Conservation (phyloP, 2,113 vertebrate genomes). For the Gavialis gangeticus region DNA sequence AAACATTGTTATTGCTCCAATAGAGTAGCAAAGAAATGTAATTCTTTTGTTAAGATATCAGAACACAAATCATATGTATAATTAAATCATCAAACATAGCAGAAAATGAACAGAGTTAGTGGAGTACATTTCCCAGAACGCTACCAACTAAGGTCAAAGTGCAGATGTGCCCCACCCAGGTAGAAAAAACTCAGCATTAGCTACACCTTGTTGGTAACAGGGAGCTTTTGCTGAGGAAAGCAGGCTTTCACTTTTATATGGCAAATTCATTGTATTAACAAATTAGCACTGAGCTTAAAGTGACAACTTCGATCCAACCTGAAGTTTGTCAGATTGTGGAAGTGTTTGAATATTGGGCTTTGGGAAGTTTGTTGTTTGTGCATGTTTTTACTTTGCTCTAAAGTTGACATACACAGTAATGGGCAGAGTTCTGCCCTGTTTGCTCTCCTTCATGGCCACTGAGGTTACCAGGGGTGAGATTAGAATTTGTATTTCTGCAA, state of each 20-base stretch:
- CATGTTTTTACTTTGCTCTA: background rate
- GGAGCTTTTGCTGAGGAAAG: conserved; percentile 57
- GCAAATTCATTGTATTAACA: conserved; percentile 55
- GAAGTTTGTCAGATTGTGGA: background rate
- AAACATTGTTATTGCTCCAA: conserved; percentile 50
- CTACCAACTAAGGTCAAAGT: conserved; percentile 34
- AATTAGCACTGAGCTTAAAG: conserved; percentile 29
- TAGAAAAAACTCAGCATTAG: conserved; percentile 53
- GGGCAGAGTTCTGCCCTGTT: background rate
- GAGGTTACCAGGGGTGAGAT: background rate
- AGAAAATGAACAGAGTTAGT: conserved; percentile 57
- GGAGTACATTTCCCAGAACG: conserved; percentile 55
- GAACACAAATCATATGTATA: conserved; percentile 35
- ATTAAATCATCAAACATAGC: conserved; percentile 44
- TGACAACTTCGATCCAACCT: background rate
- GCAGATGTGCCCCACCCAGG: background rate
- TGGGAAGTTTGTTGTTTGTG: fast-evolving
- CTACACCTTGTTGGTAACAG: conserved; percentile 34
- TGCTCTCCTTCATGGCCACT: background rate
- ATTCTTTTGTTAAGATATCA: conserved; percentile 34
- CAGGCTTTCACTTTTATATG: background rate
- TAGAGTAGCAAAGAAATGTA: background rate
- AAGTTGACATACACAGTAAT: background rate
- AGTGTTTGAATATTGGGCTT: background rate
- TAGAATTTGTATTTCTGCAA: background rate